Percentiles rank a stretch among this genome's conserved stretches.
Evolutionary conservation across 2,113 vertebrate genomes (phyloP).

Genomic region (Trogon melanurus): DNA sequence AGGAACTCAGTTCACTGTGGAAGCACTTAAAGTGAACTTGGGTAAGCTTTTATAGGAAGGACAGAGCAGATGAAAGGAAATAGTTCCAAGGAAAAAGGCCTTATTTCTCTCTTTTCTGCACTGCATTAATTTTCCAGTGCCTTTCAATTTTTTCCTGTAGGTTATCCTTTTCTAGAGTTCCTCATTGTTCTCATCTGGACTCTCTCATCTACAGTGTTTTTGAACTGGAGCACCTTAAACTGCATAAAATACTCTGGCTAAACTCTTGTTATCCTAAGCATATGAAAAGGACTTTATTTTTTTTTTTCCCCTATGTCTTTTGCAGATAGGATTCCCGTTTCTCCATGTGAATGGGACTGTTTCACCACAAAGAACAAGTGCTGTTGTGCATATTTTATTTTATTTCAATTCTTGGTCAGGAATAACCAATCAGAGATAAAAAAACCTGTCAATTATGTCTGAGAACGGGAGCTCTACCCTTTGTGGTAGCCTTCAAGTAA

Average conservation of each 20-base stretch:
- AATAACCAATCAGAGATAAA: not conserved
- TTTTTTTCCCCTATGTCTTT: not conserved
- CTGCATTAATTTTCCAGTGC: not conserved
- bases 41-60: not conserved
- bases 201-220: not conserved
- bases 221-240: not conserved
- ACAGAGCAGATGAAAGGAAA: not conserved
- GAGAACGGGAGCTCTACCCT: not conserved
- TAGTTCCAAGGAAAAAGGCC: accelerated
- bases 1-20: not conserved
- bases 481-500: not conserved
- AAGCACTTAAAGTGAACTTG: not conserved
- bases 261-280: not conserved
- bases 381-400: not conserved
- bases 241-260: not conserved
- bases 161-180: not conserved
- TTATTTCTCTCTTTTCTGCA: not conserved
- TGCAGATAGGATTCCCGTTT: not conserved
- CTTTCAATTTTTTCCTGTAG: not conserved
- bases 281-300: not conserved
- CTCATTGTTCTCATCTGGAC: not conserved
- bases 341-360: not conserved
- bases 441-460: not conserved
- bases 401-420: not conserved
- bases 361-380: accelerated